Evolutionary conservation across 1,140 invertebrate genomes (phyloP).

Genomic region (Eciton burchellii): DNA sequence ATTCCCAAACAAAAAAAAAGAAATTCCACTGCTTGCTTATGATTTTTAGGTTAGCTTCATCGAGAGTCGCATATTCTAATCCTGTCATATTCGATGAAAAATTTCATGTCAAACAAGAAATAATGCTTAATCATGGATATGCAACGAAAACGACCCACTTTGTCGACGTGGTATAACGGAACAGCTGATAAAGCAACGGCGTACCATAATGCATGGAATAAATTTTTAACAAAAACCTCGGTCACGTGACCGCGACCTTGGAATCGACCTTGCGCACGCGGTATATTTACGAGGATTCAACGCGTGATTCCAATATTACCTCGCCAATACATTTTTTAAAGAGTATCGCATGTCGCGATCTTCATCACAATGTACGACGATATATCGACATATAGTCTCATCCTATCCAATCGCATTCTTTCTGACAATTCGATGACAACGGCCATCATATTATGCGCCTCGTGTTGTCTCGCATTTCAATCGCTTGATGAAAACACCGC

Average conservation of each 20-base stretch:
- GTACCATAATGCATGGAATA: slow-evolving; percentile 6
- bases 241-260: slow-evolving; percentile 12
- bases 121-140: not conserved
- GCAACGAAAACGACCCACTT: not conserved
- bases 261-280: not conserved
- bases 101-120: not conserved
- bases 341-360: too few relatives aligned
- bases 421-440: not conserved
- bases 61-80: not conserved
- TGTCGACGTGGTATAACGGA: slow-evolving; percentile 28
- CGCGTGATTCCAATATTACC: too few relatives aligned
- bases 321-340: too few relatives aligned
- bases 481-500: not conserved
- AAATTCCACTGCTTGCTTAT: not conserved
- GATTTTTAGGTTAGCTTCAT: slow-evolving; percentile 13
- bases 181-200: slow-evolving; percentile 50
- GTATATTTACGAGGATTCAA: too few relatives aligned
- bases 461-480: slow-evolving; percentile 16
- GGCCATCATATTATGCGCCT: not conserved
- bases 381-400: too few relatives aligned
- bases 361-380: too few relatives aligned
- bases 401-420: not conserved
- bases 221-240: not conserved
- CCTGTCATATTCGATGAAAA: not conserved
- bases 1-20: not conserved